Percentiles rank a stretch among this genome's conserved stretches.
These are phyloP conservation scores for Alces alces DNA, from an alignment of 2,113 vertebrate genomes.

Conservation along the genomic window DNA sequence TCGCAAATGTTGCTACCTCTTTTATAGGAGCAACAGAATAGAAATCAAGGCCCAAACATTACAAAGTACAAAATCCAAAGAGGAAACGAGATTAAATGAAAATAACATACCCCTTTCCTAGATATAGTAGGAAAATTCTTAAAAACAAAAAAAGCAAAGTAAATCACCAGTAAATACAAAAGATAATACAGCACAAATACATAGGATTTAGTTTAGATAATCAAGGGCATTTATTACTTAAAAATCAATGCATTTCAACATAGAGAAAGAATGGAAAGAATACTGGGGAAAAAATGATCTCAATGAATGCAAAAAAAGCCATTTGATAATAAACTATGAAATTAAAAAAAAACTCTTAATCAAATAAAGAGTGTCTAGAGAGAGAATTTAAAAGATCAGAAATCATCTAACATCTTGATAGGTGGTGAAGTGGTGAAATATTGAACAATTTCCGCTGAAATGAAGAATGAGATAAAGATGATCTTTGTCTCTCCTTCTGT, in stretches of 20 bases:
- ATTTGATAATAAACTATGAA: neutral
- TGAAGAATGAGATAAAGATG: neutral
- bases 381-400: neutral
- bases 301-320: neutral
- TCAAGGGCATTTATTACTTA: neutral
- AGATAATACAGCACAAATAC: neutral
- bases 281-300: neutral
- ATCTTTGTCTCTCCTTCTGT: neutral
- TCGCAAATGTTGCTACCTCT: neutral
- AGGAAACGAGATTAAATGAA: neutral
- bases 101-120: neutral
- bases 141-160: neutral
- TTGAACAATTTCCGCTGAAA: neutral
- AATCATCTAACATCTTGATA: neutral
- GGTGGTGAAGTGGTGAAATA: neutral
- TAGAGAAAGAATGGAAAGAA: neutral
- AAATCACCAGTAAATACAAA: neutral
- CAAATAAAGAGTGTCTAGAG: neutral
- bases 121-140: neutral
- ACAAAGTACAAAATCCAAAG: neutral
- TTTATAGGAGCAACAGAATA: neutral
- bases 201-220: neutral
- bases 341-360: neutral
- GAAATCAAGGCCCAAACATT: neutral
- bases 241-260: neutral